Evolutionary conservation across 2,113 vertebrate species (phyloP).

Genomic region (human (Homo sapiens)): GRCh38 chr3:34967501-34968000

Average conservation of each 20-base stretch:
- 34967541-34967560: not conserved
- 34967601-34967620: not conserved
- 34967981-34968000: not conserved
- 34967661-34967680: not conserved
- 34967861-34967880: slow-evolving; percentile 20
- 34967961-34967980: not conserved
- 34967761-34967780: slow-evolving; percentile 24
- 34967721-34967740: not conserved
- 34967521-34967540: not conserved
- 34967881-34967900: slow-evolving; percentile 1
- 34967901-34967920: not conserved
- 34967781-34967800: not conserved
- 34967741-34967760: not conserved
- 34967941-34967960: not conserved
- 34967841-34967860: slow-evolving; percentile 2
- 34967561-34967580: not conserved
- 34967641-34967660: not conserved
- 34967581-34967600: not conserved
- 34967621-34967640: not conserved
- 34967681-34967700: not conserved
- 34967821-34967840: slow-evolving; percentile 26
- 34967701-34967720: not conserved
- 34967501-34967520: not conserved
- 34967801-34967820: slow-evolving; percentile 21
- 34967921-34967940: not conserved